Conservation (phyloP, 2,797 vertebrate species). For the Myiothlypis chrysogaster region DNA sequence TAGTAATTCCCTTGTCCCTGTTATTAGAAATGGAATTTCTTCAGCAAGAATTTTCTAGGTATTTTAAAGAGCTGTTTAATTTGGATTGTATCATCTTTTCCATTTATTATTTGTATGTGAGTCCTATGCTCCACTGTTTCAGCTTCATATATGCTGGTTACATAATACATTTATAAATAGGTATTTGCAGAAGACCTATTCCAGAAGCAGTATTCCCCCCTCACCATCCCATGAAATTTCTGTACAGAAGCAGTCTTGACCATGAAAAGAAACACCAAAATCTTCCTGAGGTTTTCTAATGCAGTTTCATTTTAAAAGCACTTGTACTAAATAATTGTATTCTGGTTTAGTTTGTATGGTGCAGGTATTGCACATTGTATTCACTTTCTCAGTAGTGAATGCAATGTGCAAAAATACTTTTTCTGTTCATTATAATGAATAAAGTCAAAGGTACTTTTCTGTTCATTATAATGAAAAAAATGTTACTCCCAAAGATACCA, state of each 20-base stretch:
- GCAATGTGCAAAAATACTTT: neutral
- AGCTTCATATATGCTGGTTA: neutral
- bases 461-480: neutral
- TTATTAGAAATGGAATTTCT: neutral
- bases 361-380: neutral
- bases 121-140: neutral
- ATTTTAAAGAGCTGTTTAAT: neutral
- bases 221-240: neutral
- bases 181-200: neutral
- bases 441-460: neutral
- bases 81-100: neutral
- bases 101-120: neutral
- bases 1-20: neutral
- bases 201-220: neutral
- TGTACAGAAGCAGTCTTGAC: neutral
- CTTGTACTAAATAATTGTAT: neutral
- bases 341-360: neutral
- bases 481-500: neutral
- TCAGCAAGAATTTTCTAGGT: neutral
- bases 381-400: neutral
- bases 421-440: neutral
- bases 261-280: neutral
- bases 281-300: neutral
- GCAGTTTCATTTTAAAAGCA: neutral
- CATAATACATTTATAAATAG: neutral